Percentiles rank a stretch among this genome's conserved stretches.
Evolutionary conservation across 2,888 invertebrate genomes (phyloP).

Genomic region (Lithophane leautieri): DNA sequence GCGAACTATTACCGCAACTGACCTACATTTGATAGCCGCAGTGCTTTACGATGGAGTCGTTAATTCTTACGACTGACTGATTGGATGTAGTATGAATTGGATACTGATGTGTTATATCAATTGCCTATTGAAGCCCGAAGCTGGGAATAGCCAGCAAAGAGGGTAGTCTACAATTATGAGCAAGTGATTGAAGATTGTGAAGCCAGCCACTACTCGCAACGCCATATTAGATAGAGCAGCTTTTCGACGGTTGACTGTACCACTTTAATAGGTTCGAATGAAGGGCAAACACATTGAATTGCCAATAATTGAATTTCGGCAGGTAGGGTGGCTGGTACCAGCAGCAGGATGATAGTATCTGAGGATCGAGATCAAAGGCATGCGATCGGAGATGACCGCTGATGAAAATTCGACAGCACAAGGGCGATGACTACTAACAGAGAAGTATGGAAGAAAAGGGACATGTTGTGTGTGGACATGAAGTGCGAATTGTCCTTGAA

Average conservation of each 20-base stretch:
- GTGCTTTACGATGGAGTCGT: constrained; percentile 50
- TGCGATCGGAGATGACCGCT: not conserved
- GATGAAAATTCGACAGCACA: not conserved
- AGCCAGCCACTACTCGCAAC: not conserved
- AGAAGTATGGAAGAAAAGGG: not conserved
- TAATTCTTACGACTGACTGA: constrained; percentile 55
- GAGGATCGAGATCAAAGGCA: not conserved
- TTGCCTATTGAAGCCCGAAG: constrained; percentile 12
- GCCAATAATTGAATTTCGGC: not conserved
- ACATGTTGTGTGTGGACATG: too few species aligned
- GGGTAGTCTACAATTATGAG: not conserved
- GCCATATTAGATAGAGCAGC: not conserved
- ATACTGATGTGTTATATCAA: constrained; percentile 34
- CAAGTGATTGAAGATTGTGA: constrained; percentile 5
- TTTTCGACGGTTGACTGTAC: not conserved
- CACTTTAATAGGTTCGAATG: not conserved
- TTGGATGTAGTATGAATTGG: constrained; percentile 41
- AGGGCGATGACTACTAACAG: not conserved
- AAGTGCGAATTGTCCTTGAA: too few species aligned
- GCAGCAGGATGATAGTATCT: too few species aligned
- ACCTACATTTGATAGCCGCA: constrained; percentile 55
- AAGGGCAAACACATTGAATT: constrained; percentile 1
- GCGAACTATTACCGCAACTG: constrained; percentile 46
- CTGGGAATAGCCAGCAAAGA: not conserved
- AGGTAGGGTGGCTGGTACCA: not conserved